These are phyloP conservation scores for Chionoecetes opilio DNA, from an alignment of 1,140 invertebrate genomes.

Conservation along the genomic window DNA sequence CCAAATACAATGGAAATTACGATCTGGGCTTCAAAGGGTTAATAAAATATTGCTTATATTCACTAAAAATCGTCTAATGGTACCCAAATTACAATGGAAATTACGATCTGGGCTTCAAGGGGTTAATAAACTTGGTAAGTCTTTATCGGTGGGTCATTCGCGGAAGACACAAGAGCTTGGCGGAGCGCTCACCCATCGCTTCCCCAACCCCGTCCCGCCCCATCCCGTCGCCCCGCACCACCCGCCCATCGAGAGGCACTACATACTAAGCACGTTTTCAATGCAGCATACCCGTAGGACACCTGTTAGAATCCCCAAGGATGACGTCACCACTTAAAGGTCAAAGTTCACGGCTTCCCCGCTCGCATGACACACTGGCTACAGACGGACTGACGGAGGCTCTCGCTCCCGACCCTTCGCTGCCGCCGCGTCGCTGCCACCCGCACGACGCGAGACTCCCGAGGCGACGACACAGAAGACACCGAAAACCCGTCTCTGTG, in stretches of 20 bases:
- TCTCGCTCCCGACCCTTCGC: conserved; percentile 51
- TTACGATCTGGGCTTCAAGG: too few species aligned
- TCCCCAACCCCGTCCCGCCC: not conserved
- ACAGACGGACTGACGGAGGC: conserved; percentile 64
- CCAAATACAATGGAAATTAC: too few species aligned
- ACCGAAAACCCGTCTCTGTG: not conserved
- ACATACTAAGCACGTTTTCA: not conserved
- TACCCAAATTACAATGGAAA: too few species aligned
- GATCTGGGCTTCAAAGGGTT: too few species aligned
- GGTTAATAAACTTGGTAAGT: too few species aligned
- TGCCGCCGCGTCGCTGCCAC: conserved; percentile 54
- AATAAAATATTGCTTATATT: too few species aligned
- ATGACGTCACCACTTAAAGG: conserved; percentile 63
- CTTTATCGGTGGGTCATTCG: not conserved
- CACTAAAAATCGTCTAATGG: too few species aligned
- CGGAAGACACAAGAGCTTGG: not conserved
- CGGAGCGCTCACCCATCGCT: not conserved
- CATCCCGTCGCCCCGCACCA: not conserved
- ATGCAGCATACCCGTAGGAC: conserved; percentile 53
- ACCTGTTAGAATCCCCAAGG: conserved; percentile 65
- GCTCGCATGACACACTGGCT: conserved; percentile 61
- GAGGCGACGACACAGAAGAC: not conserved
- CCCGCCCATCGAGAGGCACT: not conserved
- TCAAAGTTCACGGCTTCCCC: conserved; percentile 49
- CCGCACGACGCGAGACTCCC: not conserved